Evolutionary conservation across 1,140 invertebrate genomes (phyloP), one percentile per base, ranked within the genome.

Genomic region (Epicauta chinensis): DNA sequence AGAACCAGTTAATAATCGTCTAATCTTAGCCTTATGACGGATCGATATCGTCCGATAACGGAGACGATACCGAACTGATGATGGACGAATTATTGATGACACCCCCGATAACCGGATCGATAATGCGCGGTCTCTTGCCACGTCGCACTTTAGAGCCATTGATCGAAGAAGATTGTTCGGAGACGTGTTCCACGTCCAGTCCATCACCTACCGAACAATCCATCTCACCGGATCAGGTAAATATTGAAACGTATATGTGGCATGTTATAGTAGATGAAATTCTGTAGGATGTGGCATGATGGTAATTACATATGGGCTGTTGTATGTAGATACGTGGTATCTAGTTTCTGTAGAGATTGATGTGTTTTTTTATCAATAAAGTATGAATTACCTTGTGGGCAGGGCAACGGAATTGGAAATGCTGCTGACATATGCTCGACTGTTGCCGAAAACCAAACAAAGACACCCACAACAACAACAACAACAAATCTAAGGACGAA

Each of bases 31-130:
- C 66, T 4, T 68, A 66, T 40, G 63, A 61, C 30, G 68, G 56
- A 29, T 82, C 81, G 31, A 77, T 79, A 38, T 82, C 80, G 1
- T 77, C 81, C 17, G 80, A 80, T 37, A 79, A 79, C 42, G 78
- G 79, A 55, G 81, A 83, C 59, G 81, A 83, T 55, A 82, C 81
- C 0, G 81, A 83, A 60, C 67, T 83, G 30, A 83, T 83, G 81
- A 83, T 83, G 81, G 81, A 83, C 55, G 81, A 83, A 59, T 73
- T 83, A 10, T 65, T 83, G 14, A 83, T 83, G 81, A 79, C 81
- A 12, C 81, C 81, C 2, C 81, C 81, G 0, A 80, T 83, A 49
- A 80, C 80, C 14, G 80, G 81, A 53, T 79, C 81, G 10, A 79
- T 78, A 2, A 73, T 84, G 16, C 70, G 81, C 39, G 81, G 81